Percentiles rank a stretch among this genome's conserved stretches.
These are phyloP conservation scores for Drosophila gunungcola DNA, from an alignment of 1,140 invertebrate genomes.

Conservation along the genomic window DNA sequence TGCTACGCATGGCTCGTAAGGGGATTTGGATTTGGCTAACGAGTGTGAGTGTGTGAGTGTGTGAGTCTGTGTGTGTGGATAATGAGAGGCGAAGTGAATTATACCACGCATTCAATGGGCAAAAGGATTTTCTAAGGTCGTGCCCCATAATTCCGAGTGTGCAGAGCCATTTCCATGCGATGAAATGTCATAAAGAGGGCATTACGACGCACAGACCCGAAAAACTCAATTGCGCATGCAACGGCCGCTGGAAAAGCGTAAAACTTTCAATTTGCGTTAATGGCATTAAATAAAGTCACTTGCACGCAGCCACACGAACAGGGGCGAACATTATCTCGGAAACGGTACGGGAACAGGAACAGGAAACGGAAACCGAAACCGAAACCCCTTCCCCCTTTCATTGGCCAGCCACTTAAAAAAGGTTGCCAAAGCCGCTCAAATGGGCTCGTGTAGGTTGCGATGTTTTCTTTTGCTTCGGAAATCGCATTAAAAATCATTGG, in stretches of 20 bases:
- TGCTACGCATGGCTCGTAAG: constrained; percentile 21
- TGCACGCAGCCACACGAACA: constrained; percentile 14
- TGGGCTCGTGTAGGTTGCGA: constrained; percentile 20
- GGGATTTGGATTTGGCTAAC: constrained; percentile 17
- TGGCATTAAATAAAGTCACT: constrained; percentile 81
- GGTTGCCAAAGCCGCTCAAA: constrained; percentile 64
- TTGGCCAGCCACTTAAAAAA: constrained; percentile 78
- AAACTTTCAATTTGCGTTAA: constrained; percentile 83
- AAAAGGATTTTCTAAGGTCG: constrained; percentile 29
- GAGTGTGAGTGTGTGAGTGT: not conserved
- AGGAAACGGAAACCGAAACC: constrained; percentile 39
- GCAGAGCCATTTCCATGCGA: constrained; percentile 24
- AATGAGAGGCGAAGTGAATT: constrained; percentile 48
- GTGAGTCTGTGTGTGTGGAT: constrained; percentile 6
- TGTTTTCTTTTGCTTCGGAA: constrained; percentile 56
- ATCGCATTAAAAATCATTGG: constrained; percentile 82
- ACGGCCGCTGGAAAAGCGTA: constrained; percentile 68
- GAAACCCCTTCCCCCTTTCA: constrained; percentile 27
- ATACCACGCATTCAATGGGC: constrained; percentile 17
- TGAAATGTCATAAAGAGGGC: constrained; percentile 49
- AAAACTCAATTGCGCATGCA: constrained; percentile 79
- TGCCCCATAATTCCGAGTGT: constrained; percentile 18
- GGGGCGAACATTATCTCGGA: constrained; percentile 23
- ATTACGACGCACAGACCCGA: constrained; percentile 42
- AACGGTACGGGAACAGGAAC: constrained; percentile 19